These are phyloP conservation scores for Stomorhina lunata DNA, from an alignment of 2,888 invertebrate genomes.

Conservation along the genomic window DNA sequence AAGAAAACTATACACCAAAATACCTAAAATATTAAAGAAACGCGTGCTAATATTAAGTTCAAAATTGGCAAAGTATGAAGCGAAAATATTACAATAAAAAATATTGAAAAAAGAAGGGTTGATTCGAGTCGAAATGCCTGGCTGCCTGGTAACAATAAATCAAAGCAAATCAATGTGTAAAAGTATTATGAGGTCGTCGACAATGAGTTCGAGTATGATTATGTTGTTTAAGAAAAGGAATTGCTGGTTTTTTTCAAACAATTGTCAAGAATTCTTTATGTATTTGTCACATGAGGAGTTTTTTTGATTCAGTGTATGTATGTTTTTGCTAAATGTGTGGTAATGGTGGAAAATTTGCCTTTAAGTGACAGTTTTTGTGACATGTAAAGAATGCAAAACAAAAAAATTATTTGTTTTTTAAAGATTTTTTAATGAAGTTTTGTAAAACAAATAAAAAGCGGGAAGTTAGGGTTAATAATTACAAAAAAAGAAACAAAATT, in stretches of 20 bases:
- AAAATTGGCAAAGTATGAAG: neutral
- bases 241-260: neutral
- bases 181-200: constrained; percentile 12
- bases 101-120: constrained; percentile 40
- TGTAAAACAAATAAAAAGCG: neutral
- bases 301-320: too few relatives aligned
- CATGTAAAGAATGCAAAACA: constrained; percentile 32
- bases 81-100: constrained; percentile 45
- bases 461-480: neutral
- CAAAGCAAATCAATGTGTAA: constrained; percentile 77
- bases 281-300: constrained; percentile 45
- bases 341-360: constrained; percentile 60
- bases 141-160: constrained; percentile 74
- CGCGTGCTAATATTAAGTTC: constrained; percentile 60
- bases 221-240: too few relatives aligned
- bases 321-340: constrained; percentile 45
- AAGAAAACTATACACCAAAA: constrained; percentile 51
- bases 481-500: neutral
- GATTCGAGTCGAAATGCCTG: constrained; percentile 66
- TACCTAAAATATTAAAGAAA: constrained; percentile 7
- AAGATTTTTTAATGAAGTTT: constrained; percentile 35
- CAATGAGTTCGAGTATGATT: constrained; percentile 40
- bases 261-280: constrained; percentile 26
- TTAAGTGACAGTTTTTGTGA: constrained; percentile 69
- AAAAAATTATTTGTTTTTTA: neutral